Evolutionary conservation across 2,113 vertebrate genomes (phyloP).

Genomic region (Aptenodytes patagonicus): DNA sequence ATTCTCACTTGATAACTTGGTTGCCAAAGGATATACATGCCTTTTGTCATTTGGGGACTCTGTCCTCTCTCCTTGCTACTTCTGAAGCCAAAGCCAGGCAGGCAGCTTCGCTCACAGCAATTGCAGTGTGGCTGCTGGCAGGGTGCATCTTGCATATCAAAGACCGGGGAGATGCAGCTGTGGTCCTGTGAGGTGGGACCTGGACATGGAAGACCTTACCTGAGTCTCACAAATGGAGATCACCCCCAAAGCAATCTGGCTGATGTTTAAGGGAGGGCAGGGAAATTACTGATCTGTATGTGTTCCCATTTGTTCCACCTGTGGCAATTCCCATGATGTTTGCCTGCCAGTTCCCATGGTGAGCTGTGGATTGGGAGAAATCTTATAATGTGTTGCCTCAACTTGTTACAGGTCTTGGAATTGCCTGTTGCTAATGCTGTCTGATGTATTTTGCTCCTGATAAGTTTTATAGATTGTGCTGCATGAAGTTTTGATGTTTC

Average conservation of each 20-base stretch:
- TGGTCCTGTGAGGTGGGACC: background rate
- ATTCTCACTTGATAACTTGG: background rate
- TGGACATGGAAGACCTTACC: background rate
- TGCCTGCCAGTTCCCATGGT: background rate
- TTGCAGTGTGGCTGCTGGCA: fast-evolving
- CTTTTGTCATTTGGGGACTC: background rate
- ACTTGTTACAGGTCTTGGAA: background rate
- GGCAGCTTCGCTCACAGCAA: background rate
- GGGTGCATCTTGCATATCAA: background rate
- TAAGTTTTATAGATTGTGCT: background rate
- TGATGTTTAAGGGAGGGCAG: background rate
- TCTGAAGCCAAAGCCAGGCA: background rate
- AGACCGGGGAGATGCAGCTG: background rate
- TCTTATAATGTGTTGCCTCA: background rate
- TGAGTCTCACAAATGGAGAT: background rate
- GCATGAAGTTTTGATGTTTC: background rate
- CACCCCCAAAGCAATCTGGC: background rate
- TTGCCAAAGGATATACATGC: background rate
- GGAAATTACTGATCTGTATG: background rate
- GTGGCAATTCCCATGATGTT: background rate
- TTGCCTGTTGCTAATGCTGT: background rate
- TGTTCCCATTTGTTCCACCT: background rate
- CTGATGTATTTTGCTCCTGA: background rate
- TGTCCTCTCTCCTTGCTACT: background rate
- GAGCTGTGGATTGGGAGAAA: background rate